These are phyloP conservation scores for Spicauda simplicius DNA, from an alignment of 2,888 invertebrate species.

Conservation along the genomic window DNA sequence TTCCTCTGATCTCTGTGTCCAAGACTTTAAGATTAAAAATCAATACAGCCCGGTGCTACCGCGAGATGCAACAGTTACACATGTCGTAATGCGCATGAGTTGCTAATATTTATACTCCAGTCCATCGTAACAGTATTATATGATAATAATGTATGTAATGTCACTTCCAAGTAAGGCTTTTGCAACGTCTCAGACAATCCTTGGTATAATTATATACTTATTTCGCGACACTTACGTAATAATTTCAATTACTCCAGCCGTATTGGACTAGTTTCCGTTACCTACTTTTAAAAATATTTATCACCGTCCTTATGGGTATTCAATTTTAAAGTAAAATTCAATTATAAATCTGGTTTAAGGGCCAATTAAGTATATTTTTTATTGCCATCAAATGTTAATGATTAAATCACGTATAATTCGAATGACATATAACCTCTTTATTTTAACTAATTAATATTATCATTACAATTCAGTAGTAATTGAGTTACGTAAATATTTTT, in stretches of 20 bases:
- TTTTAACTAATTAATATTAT: no score
- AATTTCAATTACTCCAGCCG: neutral
- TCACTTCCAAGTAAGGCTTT: slow-evolving; percentile 15
- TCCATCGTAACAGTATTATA: slow-evolving; percentile 13
- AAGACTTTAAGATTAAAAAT: slow-evolving; percentile 3
- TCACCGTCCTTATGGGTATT: neutral
- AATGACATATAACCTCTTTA: no score
- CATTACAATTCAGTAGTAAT: no score
- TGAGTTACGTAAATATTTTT: no score
- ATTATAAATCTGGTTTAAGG: no score
- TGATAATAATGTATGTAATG: slow-evolving; percentile 19
- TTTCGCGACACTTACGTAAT: slow-evolving; percentile 17
- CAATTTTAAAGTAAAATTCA: neutral
- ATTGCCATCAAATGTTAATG: no score
- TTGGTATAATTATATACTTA: slow-evolving; percentile 13
- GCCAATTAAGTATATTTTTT: no score
- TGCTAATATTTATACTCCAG: slow-evolving; percentile 18
- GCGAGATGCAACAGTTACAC: neutral
- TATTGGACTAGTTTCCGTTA: neutral
- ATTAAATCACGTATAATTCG: no score
- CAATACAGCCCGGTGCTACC: neutral
- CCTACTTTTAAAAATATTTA: neutral
- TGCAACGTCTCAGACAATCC: slow-evolving; percentile 12
- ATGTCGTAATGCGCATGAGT: slow-evolving; percentile 20
- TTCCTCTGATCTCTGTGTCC: neutral